These are phyloP conservation scores for Phoronis australis DNA, from an alignment of 2,888 invertebrate species.

Conservation along the genomic window DNA sequence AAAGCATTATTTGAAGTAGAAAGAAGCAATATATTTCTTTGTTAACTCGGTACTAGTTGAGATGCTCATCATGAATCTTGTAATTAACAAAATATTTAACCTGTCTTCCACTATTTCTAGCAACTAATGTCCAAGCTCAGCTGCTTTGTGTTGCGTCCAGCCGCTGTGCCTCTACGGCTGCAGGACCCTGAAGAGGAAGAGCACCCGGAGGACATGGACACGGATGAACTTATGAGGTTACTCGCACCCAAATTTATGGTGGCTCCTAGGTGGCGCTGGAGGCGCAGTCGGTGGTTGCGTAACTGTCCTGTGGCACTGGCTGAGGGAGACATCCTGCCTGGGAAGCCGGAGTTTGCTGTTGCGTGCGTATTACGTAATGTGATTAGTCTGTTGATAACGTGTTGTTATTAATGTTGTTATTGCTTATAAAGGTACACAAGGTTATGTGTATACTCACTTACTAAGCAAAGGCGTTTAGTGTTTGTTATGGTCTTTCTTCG, in stretches of 20 bases:
- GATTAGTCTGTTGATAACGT: no score
- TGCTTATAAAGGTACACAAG: no score
- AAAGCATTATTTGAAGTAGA: no score
- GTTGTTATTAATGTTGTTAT: no score
- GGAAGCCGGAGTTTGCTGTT: constrained; percentile 50
- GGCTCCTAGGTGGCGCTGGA: constrained; percentile 47
- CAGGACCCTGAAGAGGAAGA: constrained; percentile 47
- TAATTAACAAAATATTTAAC: no score
- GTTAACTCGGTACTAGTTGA: no score
- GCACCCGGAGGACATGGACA: constrained; percentile 45
- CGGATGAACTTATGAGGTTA: constrained; percentile 45
- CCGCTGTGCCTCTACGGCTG: constrained; percentile 44
- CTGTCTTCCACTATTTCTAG: constrained; percentile 22
- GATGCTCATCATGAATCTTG: no score
- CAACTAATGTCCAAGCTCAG: constrained; percentile 42
- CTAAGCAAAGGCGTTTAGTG: no score
- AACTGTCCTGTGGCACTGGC: constrained; percentile 50
- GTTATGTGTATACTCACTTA: no score
- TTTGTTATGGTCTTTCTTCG: no score
- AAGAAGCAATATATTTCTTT: no score
- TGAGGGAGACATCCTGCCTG: constrained; percentile 45
- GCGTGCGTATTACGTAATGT: constrained; percentile 34
- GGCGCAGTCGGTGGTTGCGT: constrained; percentile 42
- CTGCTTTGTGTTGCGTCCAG: constrained; percentile 45
- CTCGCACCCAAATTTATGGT: constrained; percentile 43